Conservation (phyloP, 2,888 invertebrate species). For the Erynnis tages region DNA sequence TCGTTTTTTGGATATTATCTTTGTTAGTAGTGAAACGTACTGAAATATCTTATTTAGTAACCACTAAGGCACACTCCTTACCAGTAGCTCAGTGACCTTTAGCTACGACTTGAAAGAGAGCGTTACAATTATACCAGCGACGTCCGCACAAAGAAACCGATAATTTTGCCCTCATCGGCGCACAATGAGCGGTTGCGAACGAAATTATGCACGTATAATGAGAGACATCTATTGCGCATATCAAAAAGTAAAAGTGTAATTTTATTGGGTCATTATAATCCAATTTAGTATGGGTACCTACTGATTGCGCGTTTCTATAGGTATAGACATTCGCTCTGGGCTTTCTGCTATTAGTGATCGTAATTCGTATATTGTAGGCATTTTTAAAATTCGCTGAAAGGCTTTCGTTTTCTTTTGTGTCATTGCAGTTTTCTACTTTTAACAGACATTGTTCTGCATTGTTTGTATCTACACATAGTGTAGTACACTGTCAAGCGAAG, state of each 20-base stretch:
- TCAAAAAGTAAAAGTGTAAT: slow-evolving; percentile 25
- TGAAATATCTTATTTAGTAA: no score
- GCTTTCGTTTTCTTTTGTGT: not conserved
- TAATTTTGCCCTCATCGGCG: slow-evolving; percentile 38
- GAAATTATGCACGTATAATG: slow-evolving; percentile 32
- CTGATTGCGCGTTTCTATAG: slow-evolving; percentile 5
- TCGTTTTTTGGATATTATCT: no score
- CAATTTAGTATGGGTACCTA: slow-evolving; percentile 15
- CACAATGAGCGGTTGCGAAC: slow-evolving; percentile 34
- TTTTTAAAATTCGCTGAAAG: not conserved
- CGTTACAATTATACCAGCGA: slow-evolving; percentile 48
- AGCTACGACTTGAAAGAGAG: slow-evolving; percentile 38
- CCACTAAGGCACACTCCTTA: not conserved
- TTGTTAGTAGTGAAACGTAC: no score
- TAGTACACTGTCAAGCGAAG: no score
- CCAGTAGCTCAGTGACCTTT: slow-evolving; percentile 25
- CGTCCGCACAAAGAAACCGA: slow-evolving; percentile 48
- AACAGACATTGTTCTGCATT: no score
- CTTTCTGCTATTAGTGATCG: slow-evolving; percentile 5
- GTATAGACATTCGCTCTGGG: not conserved
- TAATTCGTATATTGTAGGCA: slow-evolving; percentile 3
- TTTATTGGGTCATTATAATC: slow-evolving; percentile 19
- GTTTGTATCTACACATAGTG: no score
- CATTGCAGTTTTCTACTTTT: not conserved
- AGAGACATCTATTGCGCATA: slow-evolving; percentile 19